These are phyloP conservation scores for Reticulitermes lucifugus DNA, from an alignment of 2,888 invertebrate genomes.

Conservation along the genomic window DNA sequence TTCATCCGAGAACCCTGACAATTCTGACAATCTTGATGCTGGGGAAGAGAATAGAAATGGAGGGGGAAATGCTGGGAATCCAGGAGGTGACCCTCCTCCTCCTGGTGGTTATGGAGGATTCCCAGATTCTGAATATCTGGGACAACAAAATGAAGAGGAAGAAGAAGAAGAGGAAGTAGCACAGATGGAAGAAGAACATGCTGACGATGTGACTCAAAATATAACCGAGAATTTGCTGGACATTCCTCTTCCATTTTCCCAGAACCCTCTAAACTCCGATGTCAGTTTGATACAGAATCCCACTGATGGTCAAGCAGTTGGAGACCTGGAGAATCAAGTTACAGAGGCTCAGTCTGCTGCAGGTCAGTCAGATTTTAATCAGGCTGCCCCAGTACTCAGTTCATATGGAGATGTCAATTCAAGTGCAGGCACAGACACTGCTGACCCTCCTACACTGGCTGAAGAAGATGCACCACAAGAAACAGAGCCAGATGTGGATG, in stretches of 20 bases:
- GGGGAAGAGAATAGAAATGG: background rate
- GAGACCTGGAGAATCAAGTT: background rate
- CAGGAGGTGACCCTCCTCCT: slow-evolving; percentile 7
- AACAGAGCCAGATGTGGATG: background rate
- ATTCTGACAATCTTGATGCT: background rate
- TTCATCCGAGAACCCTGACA: background rate
- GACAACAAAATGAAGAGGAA: background rate
- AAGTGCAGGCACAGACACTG: background rate
- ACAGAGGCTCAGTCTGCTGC: background rate
- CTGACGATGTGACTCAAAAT: background rate
- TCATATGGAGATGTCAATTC: background rate
- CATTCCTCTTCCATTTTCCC: slow-evolving; percentile 4
- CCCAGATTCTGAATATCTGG: slow-evolving; percentile 14
- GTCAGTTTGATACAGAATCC: background rate
- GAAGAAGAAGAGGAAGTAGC: slow-evolving; percentile 12
- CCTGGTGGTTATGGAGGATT: slow-evolving; percentile 15
- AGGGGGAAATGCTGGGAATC: slow-evolving; percentile 15
- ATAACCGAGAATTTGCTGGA: background rate
- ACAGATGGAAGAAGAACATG: slow-evolving; percentile 9
- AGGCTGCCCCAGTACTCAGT: background rate
- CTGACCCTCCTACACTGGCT: background rate
- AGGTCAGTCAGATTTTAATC: background rate
- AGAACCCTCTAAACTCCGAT: background rate
- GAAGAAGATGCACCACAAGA: background rate
- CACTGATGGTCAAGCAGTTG: background rate